phyloP scores from a whole-genome alignment of 2,113 vertebrate genomes.

The Nematolebias whitei region DNA sequence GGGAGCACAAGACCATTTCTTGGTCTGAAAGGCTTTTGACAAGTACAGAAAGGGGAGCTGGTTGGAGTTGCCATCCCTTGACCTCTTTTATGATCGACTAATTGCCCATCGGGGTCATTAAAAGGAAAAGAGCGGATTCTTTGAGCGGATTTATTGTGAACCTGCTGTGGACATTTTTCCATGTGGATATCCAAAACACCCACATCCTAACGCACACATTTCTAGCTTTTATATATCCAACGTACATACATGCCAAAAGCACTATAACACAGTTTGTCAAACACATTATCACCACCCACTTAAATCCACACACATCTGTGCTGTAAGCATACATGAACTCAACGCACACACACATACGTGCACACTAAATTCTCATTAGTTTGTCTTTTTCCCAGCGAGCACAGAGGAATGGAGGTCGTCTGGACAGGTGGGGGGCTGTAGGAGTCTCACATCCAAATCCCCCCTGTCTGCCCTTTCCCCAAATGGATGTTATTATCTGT shows the following conservation, averaged over 20 bases:
- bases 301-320: slow-evolving; percentile 49
- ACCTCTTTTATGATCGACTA: slow-evolving; percentile 11
- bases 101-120: slow-evolving; percentile 34
- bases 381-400: slow-evolving; percentile 23
- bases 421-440: slow-evolving; percentile 68
- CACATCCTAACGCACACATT: slow-evolving; percentile 19
- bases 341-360: slow-evolving; percentile 16
- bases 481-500: slow-evolving; percentile 73
- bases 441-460: slow-evolving; percentile 47
- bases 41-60: slow-evolving; percentile 14
- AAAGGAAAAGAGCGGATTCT: slow-evolving; percentile 25
- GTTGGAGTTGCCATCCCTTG: slow-evolving; percentile 6
- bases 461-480: slow-evolving; percentile 27
- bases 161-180: slow-evolving; percentile 43
- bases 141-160: slow-evolving; percentile 58
- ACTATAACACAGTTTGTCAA: slow-evolving; percentile 30
- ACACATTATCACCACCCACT: slow-evolving; percentile 51
- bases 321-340: slow-evolving; percentile 57
- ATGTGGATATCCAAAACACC: slow-evolving; percentile 55
- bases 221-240: slow-evolving; percentile 23
- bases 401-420: slow-evolving; percentile 67
- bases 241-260: slow-evolving; percentile 35
- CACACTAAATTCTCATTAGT: slow-evolving; percentile 44
- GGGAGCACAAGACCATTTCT: slow-evolving; percentile 46
- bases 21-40: slow-evolving; percentile 36